Evolutionary conservation across 2,888 invertebrate species (phyloP).

Genomic region (Onthophagus sagittarius): DNA sequence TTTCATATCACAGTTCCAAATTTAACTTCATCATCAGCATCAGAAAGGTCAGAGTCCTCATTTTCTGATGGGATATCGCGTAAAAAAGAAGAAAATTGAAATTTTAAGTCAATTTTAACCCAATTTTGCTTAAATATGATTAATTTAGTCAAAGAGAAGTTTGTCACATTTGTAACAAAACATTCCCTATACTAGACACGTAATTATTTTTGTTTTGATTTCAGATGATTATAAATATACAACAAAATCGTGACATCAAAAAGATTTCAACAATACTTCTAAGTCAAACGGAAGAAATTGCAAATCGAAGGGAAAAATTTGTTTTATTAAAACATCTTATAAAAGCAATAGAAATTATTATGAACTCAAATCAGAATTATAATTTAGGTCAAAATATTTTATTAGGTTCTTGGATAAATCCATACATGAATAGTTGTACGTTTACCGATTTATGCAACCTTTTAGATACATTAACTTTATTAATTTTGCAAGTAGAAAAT

Average conservation of each 20-base stretch:
- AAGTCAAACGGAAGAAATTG: constrained; percentile 34
- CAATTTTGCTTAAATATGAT: constrained; percentile 20
- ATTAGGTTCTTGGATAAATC: constrained; percentile 40
- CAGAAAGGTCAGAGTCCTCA: too few species aligned
- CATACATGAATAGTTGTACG: constrained; percentile 39
- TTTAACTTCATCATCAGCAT: too few species aligned
- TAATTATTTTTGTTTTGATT: constrained; percentile 10
- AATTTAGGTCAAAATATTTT: constrained; percentile 41
- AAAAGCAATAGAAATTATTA: constrained; percentile 34
- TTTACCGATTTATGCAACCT: constrained; percentile 37
- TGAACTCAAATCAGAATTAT: constrained; percentile 34
- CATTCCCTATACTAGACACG: background rate
- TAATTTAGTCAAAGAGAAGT: background rate
- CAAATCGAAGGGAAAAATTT: constrained; percentile 35
- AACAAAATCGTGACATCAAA: constrained; percentile 34
- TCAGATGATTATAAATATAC: constrained; percentile 37
- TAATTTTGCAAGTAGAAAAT: constrained; percentile 32
- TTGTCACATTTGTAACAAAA: constrained; percentile 2
- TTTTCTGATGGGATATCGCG: too few species aligned
- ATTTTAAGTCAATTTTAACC: too few species aligned
- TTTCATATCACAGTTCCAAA: too few species aligned
- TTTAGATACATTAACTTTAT: constrained; percentile 35
- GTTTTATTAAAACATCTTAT: constrained; percentile 38
- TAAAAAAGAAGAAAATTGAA: too few species aligned
- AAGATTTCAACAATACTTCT: constrained; percentile 33